Conservation (phyloP, 1,140 invertebrate species). For the Laupala kohalensis region DNA sequence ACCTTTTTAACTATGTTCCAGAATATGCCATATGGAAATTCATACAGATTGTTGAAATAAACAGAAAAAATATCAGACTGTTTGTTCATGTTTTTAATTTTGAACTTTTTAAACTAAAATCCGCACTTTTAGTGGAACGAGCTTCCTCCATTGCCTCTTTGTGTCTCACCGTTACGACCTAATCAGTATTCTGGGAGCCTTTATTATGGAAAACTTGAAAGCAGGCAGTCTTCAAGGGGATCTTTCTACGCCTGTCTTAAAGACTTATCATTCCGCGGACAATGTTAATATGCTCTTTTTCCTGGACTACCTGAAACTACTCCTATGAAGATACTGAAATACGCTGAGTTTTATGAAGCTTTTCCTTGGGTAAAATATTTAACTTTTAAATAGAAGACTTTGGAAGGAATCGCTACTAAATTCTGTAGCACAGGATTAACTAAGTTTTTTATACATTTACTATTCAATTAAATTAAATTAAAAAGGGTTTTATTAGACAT, state of each 20-base stretch:
- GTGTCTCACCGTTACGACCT: neutral
- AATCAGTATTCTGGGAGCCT: slow-evolving; percentile 4
- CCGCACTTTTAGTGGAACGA: neutral
- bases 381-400: no score
- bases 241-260: neutral
- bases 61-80: no score
- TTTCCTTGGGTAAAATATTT: neutral
- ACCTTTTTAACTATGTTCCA: no score
- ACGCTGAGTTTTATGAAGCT: neutral
- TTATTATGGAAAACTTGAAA: slow-evolving; percentile 4
- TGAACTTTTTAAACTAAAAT: neutral
- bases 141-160: neutral
- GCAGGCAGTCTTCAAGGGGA: neutral
- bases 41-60: no score
- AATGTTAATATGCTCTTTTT: neutral
- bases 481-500: no score
- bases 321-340: neutral
- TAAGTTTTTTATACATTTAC: no score
- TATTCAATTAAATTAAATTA: no score
- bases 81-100: neutral
- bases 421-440: no score
- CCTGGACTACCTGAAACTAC: neutral
- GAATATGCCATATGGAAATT: no score
- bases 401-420: no score
- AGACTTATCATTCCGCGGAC: neutral